Conservation (phyloP, 2,113 vertebrate genomes). For the Vimba vimba region DNA sequence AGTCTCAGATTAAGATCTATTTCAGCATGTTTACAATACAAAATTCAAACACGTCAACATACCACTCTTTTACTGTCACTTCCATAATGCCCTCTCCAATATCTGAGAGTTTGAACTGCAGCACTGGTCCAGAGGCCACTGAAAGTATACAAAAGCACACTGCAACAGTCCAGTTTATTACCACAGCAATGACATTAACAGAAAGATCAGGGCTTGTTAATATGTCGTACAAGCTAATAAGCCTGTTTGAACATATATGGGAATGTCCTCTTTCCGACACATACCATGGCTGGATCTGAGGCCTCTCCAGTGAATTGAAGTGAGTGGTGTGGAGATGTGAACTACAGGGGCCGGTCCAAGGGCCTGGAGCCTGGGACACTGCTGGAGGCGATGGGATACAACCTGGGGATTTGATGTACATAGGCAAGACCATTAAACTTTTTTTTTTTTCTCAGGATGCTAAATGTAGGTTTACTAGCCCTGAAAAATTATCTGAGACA, state of each 20-base stretch:
- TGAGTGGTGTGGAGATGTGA: slow-evolving; percentile 68
- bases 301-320: slow-evolving; percentile 69
- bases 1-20: too few species aligned
- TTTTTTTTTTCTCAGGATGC: too few species aligned
- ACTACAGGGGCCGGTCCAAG: slow-evolving; percentile 70
- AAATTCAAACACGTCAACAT: slow-evolving; percentile 57
- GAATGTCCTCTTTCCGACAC: neutral
- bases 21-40: neutral
- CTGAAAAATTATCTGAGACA: too few species aligned
- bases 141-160: slow-evolving; percentile 54
- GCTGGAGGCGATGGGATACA: slow-evolving; percentile 78
- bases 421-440: neutral
- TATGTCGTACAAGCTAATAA: neutral
- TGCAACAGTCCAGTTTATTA: slow-evolving; percentile 1
- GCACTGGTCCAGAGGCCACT: slow-evolving; percentile 82
- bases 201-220: neutral
- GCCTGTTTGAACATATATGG: neutral
- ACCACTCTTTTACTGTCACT: slow-evolving; percentile 98
- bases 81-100: slow-evolving; percentile 98
- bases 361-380: slow-evolving; percentile 70
- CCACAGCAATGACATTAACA: neutral
- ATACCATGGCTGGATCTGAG: slow-evolving; percentile 82
- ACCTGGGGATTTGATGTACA: slow-evolving; percentile 71
- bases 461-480: too few species aligned
- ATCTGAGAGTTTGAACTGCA: slow-evolving; percentile 97